Percentiles rank a stretch among this genome's conserved stretches.
Conservation (phyloP, 2,113 vertebrate species). For the Xiphorhynchus elegans region DNA sequence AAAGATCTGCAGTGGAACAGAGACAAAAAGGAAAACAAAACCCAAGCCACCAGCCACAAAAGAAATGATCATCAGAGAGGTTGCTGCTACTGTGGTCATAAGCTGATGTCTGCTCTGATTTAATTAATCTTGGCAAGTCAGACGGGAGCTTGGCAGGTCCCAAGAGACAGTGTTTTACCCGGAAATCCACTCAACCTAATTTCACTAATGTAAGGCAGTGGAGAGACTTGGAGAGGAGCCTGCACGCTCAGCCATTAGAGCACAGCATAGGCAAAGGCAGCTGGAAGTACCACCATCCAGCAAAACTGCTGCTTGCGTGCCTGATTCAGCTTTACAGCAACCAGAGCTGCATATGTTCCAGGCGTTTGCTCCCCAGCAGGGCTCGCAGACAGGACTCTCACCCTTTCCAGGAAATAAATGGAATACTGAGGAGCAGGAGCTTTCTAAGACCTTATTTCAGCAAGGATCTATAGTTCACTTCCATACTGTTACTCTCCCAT, state of each 20-base stretch:
- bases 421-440: conserved; percentile 5
- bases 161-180: conserved; percentile 80
- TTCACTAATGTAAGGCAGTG: conserved; percentile 79
- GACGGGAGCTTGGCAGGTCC: conserved; percentile 75
- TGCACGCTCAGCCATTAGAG: conserved; percentile 73
- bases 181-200: conserved; percentile 84
- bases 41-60: conserved; percentile 61
- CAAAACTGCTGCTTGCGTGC: conserved; percentile 24
- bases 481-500: background rate
- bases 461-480: background rate
- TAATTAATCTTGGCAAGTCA: conserved; percentile 82
- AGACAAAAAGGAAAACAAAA: conserved; percentile 64
- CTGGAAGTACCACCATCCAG: conserved; percentile 68
- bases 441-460: background rate
- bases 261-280: conserved; percentile 52
- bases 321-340: conserved; percentile 36
- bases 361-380: conserved; percentile 47
- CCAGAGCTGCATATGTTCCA: conserved; percentile 53
- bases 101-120: conserved; percentile 74
- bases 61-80: conserved; percentile 66
- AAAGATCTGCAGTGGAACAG: conserved; percentile 65
- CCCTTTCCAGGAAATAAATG: conserved; percentile 62
- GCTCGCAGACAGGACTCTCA: background rate
- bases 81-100: conserved; percentile 72
- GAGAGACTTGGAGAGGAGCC: conserved; percentile 74